Evolutionary conservation across 2,888 invertebrate genomes (phyloP).

Genomic region (Cephus pygmeus): DNA sequence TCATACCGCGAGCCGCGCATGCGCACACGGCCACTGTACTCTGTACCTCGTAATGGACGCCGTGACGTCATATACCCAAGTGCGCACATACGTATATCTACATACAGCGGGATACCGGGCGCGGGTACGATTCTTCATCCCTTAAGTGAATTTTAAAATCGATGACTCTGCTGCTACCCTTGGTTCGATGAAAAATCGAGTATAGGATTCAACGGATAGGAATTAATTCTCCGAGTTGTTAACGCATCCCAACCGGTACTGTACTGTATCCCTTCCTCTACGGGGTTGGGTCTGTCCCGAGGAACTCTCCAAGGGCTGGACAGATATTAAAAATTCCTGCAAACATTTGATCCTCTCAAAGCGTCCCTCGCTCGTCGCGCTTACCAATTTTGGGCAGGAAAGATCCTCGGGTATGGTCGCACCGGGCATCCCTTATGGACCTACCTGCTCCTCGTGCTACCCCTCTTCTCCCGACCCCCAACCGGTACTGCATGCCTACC

Average conservation of each 20-base stretch:
- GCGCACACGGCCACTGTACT: background rate
- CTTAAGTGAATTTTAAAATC: background rate
- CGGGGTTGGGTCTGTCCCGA: background rate
- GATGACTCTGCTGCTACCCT: background rate
- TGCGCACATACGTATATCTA: background rate
- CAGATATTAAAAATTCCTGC: slow-evolving; percentile 44
- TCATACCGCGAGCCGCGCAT: background rate
- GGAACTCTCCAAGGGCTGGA: background rate
- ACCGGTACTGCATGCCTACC: background rate
- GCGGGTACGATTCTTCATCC: background rate
- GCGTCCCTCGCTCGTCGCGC: slow-evolving; percentile 16
- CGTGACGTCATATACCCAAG: background rate
- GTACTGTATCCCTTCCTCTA: too few species aligned
- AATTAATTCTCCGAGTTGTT: too few species aligned
- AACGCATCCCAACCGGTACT: too few species aligned
- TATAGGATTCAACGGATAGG: too few species aligned
- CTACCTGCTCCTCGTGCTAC: background rate
- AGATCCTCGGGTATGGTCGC: background rate
- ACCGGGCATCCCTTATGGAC: background rate
- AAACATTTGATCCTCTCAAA: slow-evolving; percentile 36
- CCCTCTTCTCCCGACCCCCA: slow-evolving; percentile 9
- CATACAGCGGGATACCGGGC: too few species aligned
- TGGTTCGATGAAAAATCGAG: too few species aligned
- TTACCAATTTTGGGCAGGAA: background rate
- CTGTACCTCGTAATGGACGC: background rate